Evolutionary conservation across 2,888 invertebrate genomes (phyloP).

Genomic region (Cyrtodaria siliqua): DNA sequence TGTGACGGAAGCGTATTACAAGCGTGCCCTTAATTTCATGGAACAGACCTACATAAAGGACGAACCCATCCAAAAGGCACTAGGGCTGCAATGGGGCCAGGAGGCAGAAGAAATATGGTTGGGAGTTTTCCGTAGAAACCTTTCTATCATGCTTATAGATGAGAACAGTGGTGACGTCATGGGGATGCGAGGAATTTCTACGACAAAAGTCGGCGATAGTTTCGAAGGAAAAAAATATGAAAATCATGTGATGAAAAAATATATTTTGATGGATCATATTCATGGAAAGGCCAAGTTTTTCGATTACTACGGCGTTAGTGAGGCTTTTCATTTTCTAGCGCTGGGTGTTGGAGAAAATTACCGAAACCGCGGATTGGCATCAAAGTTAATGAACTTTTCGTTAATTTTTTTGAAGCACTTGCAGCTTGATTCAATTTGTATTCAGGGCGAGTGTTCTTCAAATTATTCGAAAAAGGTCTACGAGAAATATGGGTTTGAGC

Average conservation of each 20-base stretch:
- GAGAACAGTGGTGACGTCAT: constrained; percentile 29
- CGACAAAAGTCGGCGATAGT: constrained; percentile 5
- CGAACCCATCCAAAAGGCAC: constrained; percentile 23
- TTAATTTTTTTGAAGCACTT: constrained; percentile 30
- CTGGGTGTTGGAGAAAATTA: constrained; percentile 8
- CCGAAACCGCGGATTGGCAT: constrained; percentile 12
- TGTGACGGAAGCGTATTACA: constrained; percentile 29
- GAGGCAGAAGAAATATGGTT: constrained; percentile 24
- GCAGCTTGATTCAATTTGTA: constrained; percentile 23
- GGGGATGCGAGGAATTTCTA: constrained; percentile 18
- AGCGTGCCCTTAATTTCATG: constrained; percentile 15
- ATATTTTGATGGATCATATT: not conserved
- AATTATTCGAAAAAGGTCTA: constrained; percentile 32
- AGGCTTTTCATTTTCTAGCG: constrained; percentile 30
- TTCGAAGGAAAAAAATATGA: constrained; percentile 5
- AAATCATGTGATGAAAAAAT: no score
- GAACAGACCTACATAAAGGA: constrained; percentile 16
- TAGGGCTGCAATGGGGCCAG: constrained; percentile 13
- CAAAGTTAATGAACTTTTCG: constrained; percentile 15
- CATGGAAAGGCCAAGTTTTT: constrained; percentile 25
- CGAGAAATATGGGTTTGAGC: constrained; percentile 26
- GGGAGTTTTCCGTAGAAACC: constrained; percentile 5
- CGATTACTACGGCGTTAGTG: constrained; percentile 14
- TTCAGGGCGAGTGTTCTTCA: constrained; percentile 33
- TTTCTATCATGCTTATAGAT: constrained; percentile 33